Evolutionary conservation across 2,113 vertebrate species (phyloP).

Genomic region (Pollimyrus isidori): DNA sequence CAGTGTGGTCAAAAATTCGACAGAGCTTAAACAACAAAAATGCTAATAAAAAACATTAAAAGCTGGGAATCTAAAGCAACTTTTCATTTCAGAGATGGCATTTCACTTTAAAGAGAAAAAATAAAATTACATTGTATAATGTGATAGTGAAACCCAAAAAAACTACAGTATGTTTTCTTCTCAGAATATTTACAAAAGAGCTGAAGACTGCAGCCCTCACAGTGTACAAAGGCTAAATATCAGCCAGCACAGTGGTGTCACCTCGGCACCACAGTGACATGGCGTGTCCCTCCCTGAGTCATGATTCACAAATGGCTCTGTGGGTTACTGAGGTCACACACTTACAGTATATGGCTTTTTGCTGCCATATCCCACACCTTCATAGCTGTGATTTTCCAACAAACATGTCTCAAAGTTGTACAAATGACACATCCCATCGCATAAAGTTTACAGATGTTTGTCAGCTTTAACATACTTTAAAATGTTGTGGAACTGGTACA

Average conservation of each 20-base stretch:
- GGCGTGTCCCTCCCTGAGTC: neutral
- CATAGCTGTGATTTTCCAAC: neutral
- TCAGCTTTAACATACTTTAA: neutral
- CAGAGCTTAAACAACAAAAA: neutral
- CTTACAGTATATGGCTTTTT: neutral
- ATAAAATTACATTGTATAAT: neutral
- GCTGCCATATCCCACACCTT: neutral
- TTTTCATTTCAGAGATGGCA: neutral
- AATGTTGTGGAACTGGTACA: neutral
- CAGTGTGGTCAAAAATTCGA: too few relatives aligned
- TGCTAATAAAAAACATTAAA: neutral
- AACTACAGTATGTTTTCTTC: neutral
- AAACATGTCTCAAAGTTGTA: neutral
- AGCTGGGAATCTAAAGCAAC: neutral
- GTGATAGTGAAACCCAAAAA: neutral
- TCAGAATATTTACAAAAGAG: neutral
- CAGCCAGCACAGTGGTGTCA: neutral
- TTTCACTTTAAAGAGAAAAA: neutral
- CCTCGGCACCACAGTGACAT: neutral
- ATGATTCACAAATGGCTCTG: neutral
- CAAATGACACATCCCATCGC: neutral
- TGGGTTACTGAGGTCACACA: neutral
- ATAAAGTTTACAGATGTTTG: neutral
- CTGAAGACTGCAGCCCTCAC: neutral
- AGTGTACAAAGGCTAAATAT: neutral